Base-by-base conservation (phyloP, 2,113 vertebrate genomes). In the Cavia aperea region DNA sequence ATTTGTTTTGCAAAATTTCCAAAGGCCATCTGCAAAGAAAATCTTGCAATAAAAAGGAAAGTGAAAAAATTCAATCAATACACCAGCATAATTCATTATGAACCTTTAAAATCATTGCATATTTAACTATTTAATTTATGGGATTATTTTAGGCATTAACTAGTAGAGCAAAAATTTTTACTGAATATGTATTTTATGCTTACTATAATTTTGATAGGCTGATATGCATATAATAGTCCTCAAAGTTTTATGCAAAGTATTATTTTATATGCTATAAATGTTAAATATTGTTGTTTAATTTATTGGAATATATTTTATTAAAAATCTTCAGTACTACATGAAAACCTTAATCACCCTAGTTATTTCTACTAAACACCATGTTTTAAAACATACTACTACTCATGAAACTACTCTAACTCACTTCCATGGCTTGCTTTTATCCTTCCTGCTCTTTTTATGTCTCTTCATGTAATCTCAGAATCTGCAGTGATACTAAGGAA, bases 1-100 rank as follows among this genome's bases (percentile, higher is more conserved):
- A 94, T 91, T 84, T 87, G 5, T 65, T 92, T 91, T 58, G 14
- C 31, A 93, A 66, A 89, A 7, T 79, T 91, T 81, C 46, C 46
- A 81, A 26, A 85, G 21, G 23, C 90, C 31, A 86, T 62, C 66
- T 95, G 23, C 77, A 90, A 77, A 91, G 70, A 84, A 87, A 29
- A 54, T n/a, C 26, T 60, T 84, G 2, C 33, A 51, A 88, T 77
- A 84, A 95, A 72, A 18, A 51, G 2, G 29, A 93, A 85, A 9
- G 21, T 75, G 16, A 90, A 90, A 68, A 39, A 31, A 39, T 66
- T 68, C 8, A 89, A 65, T 51, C 23, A 72, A 94, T 65, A 54
- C 21, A 66, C 54, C 31, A 92, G 2, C 12, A 87, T 54, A 39
- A 63, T 81, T 92, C 7, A 43, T 51, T 51, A 36, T 51, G 62